Percentiles rank a stretch among this genome's conserved stretches.
Evolutionary conservation across 2,113 vertebrate species (phyloP).

Genomic region (Pantherophis guttatus): DNA sequence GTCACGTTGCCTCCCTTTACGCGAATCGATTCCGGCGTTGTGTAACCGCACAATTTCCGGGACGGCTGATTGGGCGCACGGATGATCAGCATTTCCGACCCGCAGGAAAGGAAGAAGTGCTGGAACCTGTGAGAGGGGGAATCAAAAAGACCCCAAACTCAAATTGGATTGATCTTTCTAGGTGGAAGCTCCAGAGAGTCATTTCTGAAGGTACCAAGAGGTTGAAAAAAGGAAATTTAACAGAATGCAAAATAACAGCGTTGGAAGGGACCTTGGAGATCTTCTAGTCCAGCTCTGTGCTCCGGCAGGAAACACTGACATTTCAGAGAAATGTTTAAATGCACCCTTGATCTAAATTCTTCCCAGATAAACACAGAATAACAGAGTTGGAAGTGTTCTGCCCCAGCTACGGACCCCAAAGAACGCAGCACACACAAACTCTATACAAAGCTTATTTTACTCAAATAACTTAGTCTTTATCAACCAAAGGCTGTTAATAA

Average conservation of each 20-base stretch:
- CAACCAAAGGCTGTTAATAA: too few relatives aligned
- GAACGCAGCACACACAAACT: too few relatives aligned
- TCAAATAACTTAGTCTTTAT: too few relatives aligned
- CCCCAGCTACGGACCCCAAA: too few relatives aligned
- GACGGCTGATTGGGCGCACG: neutral
- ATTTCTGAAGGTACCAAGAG: neutral
- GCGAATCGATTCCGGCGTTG: constrained; percentile 16
- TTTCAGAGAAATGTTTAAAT: too few relatives aligned
- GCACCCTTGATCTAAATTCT: too few relatives aligned
- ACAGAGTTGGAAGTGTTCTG: too few relatives aligned
- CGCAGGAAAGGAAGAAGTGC: neutral
- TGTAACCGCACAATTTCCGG: constrained; percentile 1
- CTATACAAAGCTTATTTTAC: too few relatives aligned
- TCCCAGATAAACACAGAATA: too few relatives aligned
- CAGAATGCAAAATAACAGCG: neutral
- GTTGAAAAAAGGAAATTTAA: neutral
- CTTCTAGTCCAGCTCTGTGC: too few relatives aligned
- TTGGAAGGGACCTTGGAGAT: neutral
- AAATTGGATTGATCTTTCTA: neutral
- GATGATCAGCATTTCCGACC: neutral
- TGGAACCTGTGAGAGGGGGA: neutral
- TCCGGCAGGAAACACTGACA: too few relatives aligned
- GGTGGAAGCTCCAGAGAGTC: neutral
- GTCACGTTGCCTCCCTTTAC: constrained; percentile 36
- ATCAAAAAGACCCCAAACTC: neutral